Evolutionary conservation across 92 coral and sea anemone species (phyloP).

Genomic region (Plumapathes pennacea): DNA sequence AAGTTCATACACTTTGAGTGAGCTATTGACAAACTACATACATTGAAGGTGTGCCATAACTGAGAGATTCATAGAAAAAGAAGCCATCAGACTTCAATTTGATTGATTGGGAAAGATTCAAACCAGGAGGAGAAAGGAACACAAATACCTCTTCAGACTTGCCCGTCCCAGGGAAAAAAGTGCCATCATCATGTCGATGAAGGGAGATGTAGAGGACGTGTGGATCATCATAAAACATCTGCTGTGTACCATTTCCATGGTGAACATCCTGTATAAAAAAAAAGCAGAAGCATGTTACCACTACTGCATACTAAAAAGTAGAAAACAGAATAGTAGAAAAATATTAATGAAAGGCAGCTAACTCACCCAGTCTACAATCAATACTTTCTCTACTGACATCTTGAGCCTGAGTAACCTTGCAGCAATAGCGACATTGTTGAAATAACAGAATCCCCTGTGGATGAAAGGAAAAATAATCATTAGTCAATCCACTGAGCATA

Average conservation of each 20-base stretch:
- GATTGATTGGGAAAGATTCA: not conserved
- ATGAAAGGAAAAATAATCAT: not conserved
- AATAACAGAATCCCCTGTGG: constrained; percentile 95
- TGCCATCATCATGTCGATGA: constrained; percentile 99
- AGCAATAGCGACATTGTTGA: constrained; percentile 94
- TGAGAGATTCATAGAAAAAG: too few relatives aligned
- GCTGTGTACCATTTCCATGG: constrained; percentile 99
- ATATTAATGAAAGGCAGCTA: too few relatives aligned
- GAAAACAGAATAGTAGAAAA: too few relatives aligned
- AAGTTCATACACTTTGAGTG: too few relatives aligned
- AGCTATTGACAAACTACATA: too few relatives aligned
- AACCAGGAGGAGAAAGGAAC: too few relatives aligned
- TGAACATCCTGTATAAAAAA: constrained; percentile 78
- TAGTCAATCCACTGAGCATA: too few relatives aligned
- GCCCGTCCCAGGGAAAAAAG: constrained; percentile 99
- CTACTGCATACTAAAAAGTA: too few relatives aligned
- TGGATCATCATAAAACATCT: constrained; percentile 99
- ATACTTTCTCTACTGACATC: constrained; percentile 89
- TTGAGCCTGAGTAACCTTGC: constrained; percentile 92
- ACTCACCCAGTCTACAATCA: constrained; percentile 97
- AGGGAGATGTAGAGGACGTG: constrained; percentile 96
- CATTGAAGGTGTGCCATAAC: too few relatives aligned
- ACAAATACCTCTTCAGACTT: constrained; percentile 91
- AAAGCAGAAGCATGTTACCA: not conserved
- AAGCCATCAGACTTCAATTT: not conserved